Conservation (phyloP, 2,888 invertebrate genomes). For the Dendrolimus houi region DNA sequence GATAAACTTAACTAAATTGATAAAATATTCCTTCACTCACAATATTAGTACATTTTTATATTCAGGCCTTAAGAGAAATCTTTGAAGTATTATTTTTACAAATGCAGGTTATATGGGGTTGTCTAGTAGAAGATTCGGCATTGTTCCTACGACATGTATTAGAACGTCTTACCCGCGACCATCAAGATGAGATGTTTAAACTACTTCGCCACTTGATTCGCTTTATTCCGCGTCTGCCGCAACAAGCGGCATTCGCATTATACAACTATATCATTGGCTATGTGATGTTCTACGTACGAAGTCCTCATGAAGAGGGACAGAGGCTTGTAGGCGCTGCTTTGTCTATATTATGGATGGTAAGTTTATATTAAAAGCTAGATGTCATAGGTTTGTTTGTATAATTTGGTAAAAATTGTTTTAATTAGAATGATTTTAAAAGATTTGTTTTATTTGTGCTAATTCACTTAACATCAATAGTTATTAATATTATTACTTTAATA, state of each 20-base stretch:
- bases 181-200: slow-evolving; percentile 96
- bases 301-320: slow-evolving; percentile 96
- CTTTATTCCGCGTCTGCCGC: slow-evolving; percentile 94
- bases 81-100: too few species aligned
- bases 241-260: slow-evolving; percentile 97
- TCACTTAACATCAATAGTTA: too few species aligned
- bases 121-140: slow-evolving; percentile 98
- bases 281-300: slow-evolving; percentile 98
- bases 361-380: slow-evolving; percentile 12
- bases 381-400: too few species aligned
- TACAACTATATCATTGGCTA: slow-evolving; percentile 99
- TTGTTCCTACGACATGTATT: slow-evolving; percentile 96
- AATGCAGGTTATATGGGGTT: slow-evolving; percentile 94
- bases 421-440: too few species aligned
- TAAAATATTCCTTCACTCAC: too few species aligned
- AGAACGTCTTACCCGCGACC: slow-evolving; percentile 94
- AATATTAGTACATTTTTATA: too few species aligned
- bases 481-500: too few species aligned
- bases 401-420: too few species aligned
- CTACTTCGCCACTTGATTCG: slow-evolving; percentile 92
- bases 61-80: too few species aligned
- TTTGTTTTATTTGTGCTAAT: too few species aligned
- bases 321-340: slow-evolving; percentile 96
- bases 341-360: slow-evolving; percentile 96
- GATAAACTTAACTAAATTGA: too few species aligned